Evolutionary conservation across 2,888 invertebrate genomes (phyloP), one percentile per base, ranked within the genome.

Genomic region (Galerucella pusilla): DNA sequence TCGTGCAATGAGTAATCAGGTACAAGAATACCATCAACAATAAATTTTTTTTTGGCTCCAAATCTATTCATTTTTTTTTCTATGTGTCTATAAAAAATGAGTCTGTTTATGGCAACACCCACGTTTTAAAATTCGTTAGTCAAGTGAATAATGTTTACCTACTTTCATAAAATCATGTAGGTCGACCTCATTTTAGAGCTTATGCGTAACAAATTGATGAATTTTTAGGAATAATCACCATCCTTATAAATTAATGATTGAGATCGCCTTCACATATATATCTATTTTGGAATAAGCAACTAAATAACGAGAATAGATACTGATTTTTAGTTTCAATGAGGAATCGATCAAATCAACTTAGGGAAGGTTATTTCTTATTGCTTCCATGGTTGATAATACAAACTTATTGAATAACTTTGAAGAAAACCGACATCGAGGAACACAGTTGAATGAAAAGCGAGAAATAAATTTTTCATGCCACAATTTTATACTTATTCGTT

Each of bases 251-350:
- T 52, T 54, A n/a, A 54, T 54, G 54, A 14, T 54, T 1, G n/a
- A 49, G 46, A 54, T 54, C n/a, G 54, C 54, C 54, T 54, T 54
- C 54, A 54, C 54, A 54, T 54, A 54, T 54, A 54, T 54, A n/a
- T 54, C 54, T 54, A 54, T 54, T n/a, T 54, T 54, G n/a, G 54
- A 54, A 54, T 54, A 54, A 54, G n/a, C 54, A 54, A 54, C 54
- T 54, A 49, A 12, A 14, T 12, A 54, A 54, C 14, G 2, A 54
- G 16, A 6, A 35, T 54, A 12, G 14, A 6, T 54, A n/a, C 54
- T 54, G n/a, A 54, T 54, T 54, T 54, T 16, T 54, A 7, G 54
- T 54, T 54, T 54, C 6, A 54, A 54, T 54, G 16, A 54, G 54
- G 16, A 54, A 54, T 54, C 54, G 6, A 54, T n/a, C 45, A 63